Base-by-base conservation (phyloP, 2,113 vertebrate species). In the Heteronetta atricapilla region DNA sequence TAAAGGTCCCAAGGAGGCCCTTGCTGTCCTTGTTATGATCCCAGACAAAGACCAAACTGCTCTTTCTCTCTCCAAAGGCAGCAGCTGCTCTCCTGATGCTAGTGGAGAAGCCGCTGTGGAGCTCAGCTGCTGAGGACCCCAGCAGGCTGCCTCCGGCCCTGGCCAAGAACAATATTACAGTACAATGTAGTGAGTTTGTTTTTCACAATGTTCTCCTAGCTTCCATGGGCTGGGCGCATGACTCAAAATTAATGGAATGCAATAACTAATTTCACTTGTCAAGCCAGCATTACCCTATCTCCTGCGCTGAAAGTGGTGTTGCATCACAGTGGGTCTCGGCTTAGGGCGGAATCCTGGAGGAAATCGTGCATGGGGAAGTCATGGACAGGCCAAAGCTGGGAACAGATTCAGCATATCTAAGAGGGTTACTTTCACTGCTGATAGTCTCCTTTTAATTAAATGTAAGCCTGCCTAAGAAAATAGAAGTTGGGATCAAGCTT, bases 191-290 rank as follows among this genome's bases (percentile, higher is more conserved):
- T 38, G 85, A 97, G 95, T 95, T 96, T 97, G 96, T 97, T 97
- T 97, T 97, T 94, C 96, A 95, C 96, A 95, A 95, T 93, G 80
- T 87, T 95, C 93, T 96, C 95, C 86, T 70, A 75, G 75, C 96
- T 97, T 96, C 92, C 93, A 96, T 95, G 92, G 97, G 96, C 91
- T 94, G 90, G 96, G 96, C 0, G 36, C 88, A 97, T 97, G 96
- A 97, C 95, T 97, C 95, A 96, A 91, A 97, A 97, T 97, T 97
- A 96, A 97, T 97, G 96, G 97, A 97, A 97, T 97, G 97, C 95
- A 95, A 77, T 96, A 93, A 97, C 95, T 97, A 97, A 97, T 97
- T 97, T 97, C 58, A 58, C 96, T 96, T 97, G 96, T 97, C 96
- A 96, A 94, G 93, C 94, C 90, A 89, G 87, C 50, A 85, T 97